These are phyloP conservation scores for Eurytoma californica DNA, from an alignment of 2,888 invertebrate species.

Conservation along the genomic window DNA sequence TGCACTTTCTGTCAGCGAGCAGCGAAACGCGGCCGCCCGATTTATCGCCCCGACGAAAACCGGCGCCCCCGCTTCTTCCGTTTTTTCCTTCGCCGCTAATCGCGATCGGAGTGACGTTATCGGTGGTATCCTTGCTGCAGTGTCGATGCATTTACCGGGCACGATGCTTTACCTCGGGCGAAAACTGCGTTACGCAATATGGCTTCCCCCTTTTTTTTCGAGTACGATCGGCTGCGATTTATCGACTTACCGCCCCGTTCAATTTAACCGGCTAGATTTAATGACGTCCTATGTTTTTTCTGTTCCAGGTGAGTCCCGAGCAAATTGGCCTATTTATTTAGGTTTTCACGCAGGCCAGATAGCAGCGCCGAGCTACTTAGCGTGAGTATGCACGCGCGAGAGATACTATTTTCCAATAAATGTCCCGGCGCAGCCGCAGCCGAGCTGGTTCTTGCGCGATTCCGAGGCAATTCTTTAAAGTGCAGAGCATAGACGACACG, in stretches of 20 bases:
- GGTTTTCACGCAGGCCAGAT: background rate
- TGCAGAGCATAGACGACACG: too few species aligned
- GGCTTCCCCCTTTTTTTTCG: background rate
- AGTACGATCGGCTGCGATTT: background rate
- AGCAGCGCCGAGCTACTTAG: background rate
- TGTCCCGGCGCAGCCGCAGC: background rate
- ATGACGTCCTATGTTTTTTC: slow-evolving; percentile 47
- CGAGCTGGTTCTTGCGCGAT: background rate
- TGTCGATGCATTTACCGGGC: slow-evolving; percentile 25
- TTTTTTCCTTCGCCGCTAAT: background rate
- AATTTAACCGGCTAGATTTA: slow-evolving; percentile 8
- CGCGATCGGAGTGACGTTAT: slow-evolving; percentile 18
- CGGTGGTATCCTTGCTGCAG: background rate
- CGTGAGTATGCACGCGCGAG: slow-evolving; percentile 8
- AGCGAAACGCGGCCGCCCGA: too few species aligned
- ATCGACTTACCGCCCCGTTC: background rate
- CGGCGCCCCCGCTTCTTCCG: background rate
- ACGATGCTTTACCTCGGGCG: slow-evolving; percentile 8
- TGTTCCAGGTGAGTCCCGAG: slow-evolving; percentile 67
- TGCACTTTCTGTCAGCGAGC: background rate
- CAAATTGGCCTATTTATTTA: slow-evolving; percentile 37
- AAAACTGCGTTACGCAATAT: slow-evolving; percentile 28
- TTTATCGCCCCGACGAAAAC: too few species aligned
- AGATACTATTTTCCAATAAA: slow-evolving; percentile 22
- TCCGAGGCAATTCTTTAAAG: too few species aligned